Conservation (phyloP, 2,888 invertebrate genomes). For the Eubasilissa splendida region DNA sequence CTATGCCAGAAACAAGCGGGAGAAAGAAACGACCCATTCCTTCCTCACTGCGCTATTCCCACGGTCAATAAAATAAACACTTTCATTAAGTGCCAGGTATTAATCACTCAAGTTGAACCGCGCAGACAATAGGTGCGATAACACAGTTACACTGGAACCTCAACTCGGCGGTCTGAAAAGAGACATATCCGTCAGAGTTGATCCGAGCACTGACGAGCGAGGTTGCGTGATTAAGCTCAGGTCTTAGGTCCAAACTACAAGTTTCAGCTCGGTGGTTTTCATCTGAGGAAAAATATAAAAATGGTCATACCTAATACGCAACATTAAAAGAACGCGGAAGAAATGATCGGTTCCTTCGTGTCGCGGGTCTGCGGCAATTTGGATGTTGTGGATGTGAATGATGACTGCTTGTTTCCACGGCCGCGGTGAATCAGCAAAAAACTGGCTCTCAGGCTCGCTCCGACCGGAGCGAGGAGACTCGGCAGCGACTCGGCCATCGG, state of each 20-base stretch:
- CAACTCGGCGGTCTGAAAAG: not conserved
- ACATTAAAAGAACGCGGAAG: not conserved
- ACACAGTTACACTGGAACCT: not conserved
- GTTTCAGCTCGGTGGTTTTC: not conserved
- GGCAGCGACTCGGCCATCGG: not conserved
- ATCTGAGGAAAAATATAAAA: not conserved
- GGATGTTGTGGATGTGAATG: conserved; percentile 1
- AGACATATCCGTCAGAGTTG: not conserved
- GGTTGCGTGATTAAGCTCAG: conserved; percentile 13
- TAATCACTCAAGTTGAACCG: not conserved
- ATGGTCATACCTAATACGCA: not conserved
- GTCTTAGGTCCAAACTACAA: conserved; percentile 22
- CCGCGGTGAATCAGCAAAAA: conserved; percentile 38
- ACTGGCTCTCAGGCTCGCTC: conserved; percentile 32
- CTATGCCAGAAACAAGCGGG: not conserved
- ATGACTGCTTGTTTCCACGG: conserved; percentile 40
- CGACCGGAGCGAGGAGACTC: not conserved
- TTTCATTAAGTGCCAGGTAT: conserved; percentile 17
- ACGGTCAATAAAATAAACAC: not conserved
- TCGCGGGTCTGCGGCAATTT: not conserved
- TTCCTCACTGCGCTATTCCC: not conserved
- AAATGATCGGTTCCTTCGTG: not conserved
- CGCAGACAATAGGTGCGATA: conserved; percentile 2
- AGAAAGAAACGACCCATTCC: conserved; percentile 4
- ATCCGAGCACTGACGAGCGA: not conserved